These are phyloP conservation scores for Calidris pygmaea DNA, from an alignment of 2,113 vertebrate genomes.

Conservation along the genomic window DNA sequence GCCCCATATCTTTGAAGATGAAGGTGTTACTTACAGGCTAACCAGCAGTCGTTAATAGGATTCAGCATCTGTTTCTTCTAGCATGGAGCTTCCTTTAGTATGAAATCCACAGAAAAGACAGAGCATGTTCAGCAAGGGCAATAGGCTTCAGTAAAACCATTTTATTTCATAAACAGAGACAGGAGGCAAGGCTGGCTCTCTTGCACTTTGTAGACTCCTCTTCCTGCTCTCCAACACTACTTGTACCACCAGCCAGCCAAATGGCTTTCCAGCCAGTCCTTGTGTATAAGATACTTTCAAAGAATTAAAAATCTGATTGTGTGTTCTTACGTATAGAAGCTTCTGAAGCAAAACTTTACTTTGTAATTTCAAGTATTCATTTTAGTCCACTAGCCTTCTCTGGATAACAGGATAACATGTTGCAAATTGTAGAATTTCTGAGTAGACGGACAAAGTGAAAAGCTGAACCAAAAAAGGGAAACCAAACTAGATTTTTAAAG, in stretches of 20 bases:
- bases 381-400: neutral
- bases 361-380: neutral
- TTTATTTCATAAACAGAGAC: neutral
- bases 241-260: neutral
- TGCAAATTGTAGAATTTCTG: neutral
- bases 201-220: neutral
- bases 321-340: neutral
- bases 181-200: neutral
- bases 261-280: neutral
- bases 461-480: neutral
- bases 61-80: neutral
- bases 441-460: neutral
- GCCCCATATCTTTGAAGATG: neutral
- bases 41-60: neutral
- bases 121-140: neutral
- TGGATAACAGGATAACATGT: neutral
- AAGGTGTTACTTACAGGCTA: neutral
- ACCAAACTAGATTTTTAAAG: neutral
- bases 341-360: neutral
- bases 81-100: neutral
- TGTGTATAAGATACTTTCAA: neutral
- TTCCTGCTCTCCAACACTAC: neutral
- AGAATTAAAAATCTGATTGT: neutral
- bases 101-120: neutral
- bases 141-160: neutral